Percentiles rank a stretch among this genome's conserved stretches.
phyloP scores from a whole-genome alignment of 2,888 invertebrate species.

The Plebejus argus region DNA sequence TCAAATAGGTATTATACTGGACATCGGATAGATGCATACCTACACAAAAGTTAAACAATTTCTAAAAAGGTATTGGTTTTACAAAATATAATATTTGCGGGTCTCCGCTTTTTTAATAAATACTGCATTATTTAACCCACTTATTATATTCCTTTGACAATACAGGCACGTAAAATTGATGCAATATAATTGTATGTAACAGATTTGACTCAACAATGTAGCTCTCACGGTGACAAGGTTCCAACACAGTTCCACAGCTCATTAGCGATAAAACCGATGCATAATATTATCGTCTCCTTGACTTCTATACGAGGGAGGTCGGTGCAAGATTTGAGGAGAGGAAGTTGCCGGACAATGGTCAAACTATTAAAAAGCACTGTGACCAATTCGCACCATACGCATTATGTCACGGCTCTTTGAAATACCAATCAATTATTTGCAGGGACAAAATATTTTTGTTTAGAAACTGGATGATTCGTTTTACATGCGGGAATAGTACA shows the following conservation, averaged over 20 bases:
- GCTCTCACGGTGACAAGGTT: constrained; percentile 64
- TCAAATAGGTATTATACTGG: not conserved
- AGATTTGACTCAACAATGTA: constrained; percentile 62
- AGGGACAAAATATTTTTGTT: not conserved
- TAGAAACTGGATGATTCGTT: not conserved
- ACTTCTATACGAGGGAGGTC: constrained; percentile 59
- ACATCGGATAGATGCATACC: not conserved
- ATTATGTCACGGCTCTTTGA: not conserved
- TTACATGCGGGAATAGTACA: too few relatives aligned
- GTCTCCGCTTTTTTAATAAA: not conserved
- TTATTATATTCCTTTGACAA: not conserved
- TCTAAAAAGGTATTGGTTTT: not conserved
- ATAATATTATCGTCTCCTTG: constrained; percentile 62
- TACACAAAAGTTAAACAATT: not conserved
- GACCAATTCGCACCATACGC: not conserved
- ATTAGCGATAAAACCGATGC: constrained; percentile 57
- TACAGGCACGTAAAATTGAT: constrained; percentile 3
- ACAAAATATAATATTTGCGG: too few relatives aligned
- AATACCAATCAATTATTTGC: not conserved
- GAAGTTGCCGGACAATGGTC: constrained; percentile 50
- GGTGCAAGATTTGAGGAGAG: constrained; percentile 55
- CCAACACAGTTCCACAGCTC: constrained; percentile 63
- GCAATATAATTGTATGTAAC: constrained; percentile 17
- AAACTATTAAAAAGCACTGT: constrained; percentile 46
- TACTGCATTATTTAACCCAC: not conserved